These are phyloP conservation scores for Diabrotica undecimpunctata DNA, from an alignment of 1,140 invertebrate species.

Conservation along the genomic window DNA sequence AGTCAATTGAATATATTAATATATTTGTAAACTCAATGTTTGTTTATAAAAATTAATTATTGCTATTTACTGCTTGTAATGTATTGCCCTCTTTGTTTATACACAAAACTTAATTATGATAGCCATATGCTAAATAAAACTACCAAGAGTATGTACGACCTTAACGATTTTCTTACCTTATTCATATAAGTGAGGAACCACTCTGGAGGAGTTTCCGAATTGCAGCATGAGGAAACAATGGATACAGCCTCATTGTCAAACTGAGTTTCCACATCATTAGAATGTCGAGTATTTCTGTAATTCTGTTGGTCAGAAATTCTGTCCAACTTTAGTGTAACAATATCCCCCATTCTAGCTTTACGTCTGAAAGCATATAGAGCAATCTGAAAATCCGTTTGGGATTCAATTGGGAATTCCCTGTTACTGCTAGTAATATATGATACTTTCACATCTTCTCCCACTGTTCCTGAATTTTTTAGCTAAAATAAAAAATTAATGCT, in stretches of 20 bases:
- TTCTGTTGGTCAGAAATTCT: slow-evolving; percentile 24
- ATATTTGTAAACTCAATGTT: no score
- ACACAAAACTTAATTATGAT: no score
- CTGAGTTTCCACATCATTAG: slow-evolving; percentile 37
- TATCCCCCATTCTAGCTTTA: slow-evolving; percentile 38
- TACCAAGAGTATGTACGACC: no score
- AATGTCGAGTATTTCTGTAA: slow-evolving; percentile 26
- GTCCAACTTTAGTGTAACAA: slow-evolving; percentile 41
- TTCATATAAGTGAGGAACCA: slow-evolving; percentile 43
- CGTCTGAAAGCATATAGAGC: slow-evolving; percentile 40
- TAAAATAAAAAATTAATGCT: slow-evolving; percentile 23
- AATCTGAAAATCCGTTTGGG: slow-evolving; percentile 40
- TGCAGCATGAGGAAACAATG: slow-evolving; percentile 23
- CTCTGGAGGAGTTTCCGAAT: slow-evolving; percentile 36
- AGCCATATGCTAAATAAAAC: no score
- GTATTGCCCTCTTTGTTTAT: no score
- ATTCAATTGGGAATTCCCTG: slow-evolving; percentile 41
- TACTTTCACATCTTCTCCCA: slow-evolving; percentile 40
- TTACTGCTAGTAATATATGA: slow-evolving; percentile 38
- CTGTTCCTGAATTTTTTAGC: slow-evolving; percentile 44
- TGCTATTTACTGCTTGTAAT: no score
- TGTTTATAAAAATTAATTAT: no score
- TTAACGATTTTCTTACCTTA: slow-evolving; percentile 11
- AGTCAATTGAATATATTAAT: no score
- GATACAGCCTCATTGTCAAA: slow-evolving; percentile 24